phyloP scores from a whole-genome alignment of 2,888 invertebrate genomes.

The Dicyrtoma fusca region DNA sequence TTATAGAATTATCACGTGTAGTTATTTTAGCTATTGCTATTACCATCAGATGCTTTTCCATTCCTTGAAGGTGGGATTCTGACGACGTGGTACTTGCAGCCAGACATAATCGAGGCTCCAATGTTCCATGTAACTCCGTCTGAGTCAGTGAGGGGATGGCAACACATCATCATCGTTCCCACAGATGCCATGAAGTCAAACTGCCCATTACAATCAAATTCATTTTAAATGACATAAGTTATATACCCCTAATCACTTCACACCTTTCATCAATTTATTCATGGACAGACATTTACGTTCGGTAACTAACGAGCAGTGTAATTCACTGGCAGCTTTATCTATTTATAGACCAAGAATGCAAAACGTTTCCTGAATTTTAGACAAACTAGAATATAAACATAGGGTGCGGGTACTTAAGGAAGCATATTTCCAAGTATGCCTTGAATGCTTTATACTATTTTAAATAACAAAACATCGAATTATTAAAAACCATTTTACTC shows the following conservation, averaged over 20 bases:
- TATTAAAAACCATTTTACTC: too few species aligned
- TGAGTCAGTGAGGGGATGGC: constrained; percentile 52
- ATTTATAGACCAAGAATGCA: too few species aligned
- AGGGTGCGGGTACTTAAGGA: too few species aligned
- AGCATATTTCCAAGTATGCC: too few species aligned
- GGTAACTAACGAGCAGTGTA: too few species aligned
- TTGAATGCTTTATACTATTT: too few species aligned
- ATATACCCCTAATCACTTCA: too few species aligned
- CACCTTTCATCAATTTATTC: neutral
- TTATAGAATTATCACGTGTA: neutral
- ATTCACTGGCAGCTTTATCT: too few species aligned
- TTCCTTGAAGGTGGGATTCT: constrained; percentile 56
- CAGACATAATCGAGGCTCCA: constrained; percentile 56
- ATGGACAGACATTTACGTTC: neutral
- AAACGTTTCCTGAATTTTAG: too few species aligned
- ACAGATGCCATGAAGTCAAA: constrained; percentile 28
- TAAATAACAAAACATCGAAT: too few species aligned
- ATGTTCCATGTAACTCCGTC: constrained; percentile 53
- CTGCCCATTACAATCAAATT: constrained; percentile 1
- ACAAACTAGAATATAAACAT: too few species aligned
- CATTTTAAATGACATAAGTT: neutral
- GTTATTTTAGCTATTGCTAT: too few species aligned
- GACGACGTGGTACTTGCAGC: constrained; percentile 59
- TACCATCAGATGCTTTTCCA: constrained; percentile 57
- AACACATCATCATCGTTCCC: constrained; percentile 38